Evolutionary conservation across 2,113 vertebrate genomes (phyloP).

Genomic region (Anolis carolinensis): DNA sequence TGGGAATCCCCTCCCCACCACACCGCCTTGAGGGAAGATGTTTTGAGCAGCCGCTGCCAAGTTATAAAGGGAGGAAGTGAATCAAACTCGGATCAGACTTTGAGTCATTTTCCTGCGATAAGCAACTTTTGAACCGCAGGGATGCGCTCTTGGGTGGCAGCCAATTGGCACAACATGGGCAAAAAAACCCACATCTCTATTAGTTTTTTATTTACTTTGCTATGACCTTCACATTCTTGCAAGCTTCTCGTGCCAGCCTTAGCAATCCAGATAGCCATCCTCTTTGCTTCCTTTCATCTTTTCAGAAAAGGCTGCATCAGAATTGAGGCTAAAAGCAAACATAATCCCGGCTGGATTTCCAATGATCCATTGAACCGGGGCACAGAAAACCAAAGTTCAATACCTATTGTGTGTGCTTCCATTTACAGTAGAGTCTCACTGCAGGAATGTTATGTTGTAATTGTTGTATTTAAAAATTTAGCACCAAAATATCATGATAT

Average conservation of each 20-base stretch:
- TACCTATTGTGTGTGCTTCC: not conserved
- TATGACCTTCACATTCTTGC: not conserved
- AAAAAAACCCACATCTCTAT: not conserved
- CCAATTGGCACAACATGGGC: not conserved
- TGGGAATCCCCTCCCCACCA: not conserved
- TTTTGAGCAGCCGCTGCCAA: not conserved
- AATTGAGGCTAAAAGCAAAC: too few species aligned
- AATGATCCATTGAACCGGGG: not conserved
- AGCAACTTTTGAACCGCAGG: not conserved
- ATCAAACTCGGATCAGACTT: not conserved
- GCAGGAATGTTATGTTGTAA: too few species aligned
- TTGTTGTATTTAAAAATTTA: too few species aligned
- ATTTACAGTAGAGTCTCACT: too few species aligned
- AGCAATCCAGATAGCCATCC: not conserved
- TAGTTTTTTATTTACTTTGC: too few species aligned
- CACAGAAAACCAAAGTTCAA: not conserved
- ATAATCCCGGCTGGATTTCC: not conserved
- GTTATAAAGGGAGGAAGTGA: not conserved
- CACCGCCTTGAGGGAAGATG: too few species aligned
- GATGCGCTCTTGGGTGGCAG: not conserved
- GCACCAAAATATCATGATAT: too few species aligned
- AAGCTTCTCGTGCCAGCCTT: not conserved
- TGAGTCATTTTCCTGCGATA: constrained; percentile 4
- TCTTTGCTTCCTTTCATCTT: not conserved
- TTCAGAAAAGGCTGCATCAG: not conserved